phyloP scores from a whole-genome alignment of 2,113 vertebrate species.

The Dromiciops gliroides region DNA sequence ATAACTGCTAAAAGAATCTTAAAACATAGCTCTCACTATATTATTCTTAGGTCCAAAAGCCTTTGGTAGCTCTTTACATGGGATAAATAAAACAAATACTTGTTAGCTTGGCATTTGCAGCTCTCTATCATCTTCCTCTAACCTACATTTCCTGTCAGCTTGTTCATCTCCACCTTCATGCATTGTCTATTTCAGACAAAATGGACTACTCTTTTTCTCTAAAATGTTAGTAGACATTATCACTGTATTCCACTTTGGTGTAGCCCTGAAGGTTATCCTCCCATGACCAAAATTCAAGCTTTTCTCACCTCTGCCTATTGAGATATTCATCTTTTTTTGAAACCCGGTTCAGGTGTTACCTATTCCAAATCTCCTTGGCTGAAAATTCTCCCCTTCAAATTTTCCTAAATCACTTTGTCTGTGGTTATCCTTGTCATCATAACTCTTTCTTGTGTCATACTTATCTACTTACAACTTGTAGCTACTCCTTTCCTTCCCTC shows the following conservation, averaged over 20 bases:
- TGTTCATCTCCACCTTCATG: neutral
- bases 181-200: neutral
- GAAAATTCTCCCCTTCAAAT: neutral
- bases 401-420: neutral
- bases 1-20: neutral
- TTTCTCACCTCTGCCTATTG: neutral
- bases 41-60: neutral
- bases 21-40: neutral
- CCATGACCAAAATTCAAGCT: neutral
- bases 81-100: neutral
- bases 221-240: neutral
- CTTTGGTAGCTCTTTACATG: neutral
- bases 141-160: neutral
- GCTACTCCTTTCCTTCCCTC: neutral
- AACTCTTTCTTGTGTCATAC: neutral
- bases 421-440: neutral
- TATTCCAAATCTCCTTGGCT: neutral
- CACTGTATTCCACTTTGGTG: neutral
- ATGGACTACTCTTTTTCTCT: neutral
- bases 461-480: neutral
- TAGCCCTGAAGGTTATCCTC: neutral
- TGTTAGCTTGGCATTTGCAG: neutral
- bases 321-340: neutral
- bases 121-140: neutral
- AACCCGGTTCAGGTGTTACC: neutral